A percentile compares a stretch with the other conserved stretches of the same genome.
These are phyloP conservation scores for Sebastes wilsoni DNA, from an alignment of 2,797 vertebrate genomes.

Conservation along the genomic window DNA sequence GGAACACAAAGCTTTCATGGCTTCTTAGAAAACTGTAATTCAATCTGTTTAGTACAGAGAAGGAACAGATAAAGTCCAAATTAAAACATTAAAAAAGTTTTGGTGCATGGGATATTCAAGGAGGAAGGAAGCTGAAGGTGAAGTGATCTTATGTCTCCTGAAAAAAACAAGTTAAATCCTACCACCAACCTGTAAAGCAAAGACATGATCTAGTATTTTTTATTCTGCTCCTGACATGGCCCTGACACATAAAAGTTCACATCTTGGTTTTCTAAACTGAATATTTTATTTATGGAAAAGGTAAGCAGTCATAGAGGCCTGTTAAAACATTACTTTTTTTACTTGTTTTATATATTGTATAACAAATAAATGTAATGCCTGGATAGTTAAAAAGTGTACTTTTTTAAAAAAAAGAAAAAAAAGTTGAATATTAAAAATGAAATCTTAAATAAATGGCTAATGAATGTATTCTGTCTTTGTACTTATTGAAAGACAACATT, in stretches of 20 bases:
- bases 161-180: background rate
- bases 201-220: background rate
- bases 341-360: background rate
- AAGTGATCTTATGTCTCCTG: background rate
- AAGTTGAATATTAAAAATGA: too few species aligned
- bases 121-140: constrained; percentile 19
- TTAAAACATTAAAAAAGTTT: constrained; percentile 76
- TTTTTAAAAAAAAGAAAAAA: background rate
- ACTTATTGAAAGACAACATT: too few species aligned
- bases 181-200: background rate
- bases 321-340: too few species aligned
- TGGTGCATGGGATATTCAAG: constrained; percentile 47
- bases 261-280: background rate
- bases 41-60: constrained; percentile 82
- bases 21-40: constrained; percentile 89
- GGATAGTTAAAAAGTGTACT: background rate
- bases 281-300: background rate
- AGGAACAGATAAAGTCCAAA: constrained; percentile 84
- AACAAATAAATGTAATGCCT: background rate
- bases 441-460: too few species aligned
- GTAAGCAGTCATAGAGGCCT: background rate
- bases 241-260: background rate
- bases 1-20: constrained; percentile 88
- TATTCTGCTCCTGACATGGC: background rate
- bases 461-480: too few species aligned